Evolutionary conservation across 2,888 invertebrate genomes (phyloP), one percentile per base, ranked within the genome.

Genomic region (Bruchidius siliquastri): DNA sequence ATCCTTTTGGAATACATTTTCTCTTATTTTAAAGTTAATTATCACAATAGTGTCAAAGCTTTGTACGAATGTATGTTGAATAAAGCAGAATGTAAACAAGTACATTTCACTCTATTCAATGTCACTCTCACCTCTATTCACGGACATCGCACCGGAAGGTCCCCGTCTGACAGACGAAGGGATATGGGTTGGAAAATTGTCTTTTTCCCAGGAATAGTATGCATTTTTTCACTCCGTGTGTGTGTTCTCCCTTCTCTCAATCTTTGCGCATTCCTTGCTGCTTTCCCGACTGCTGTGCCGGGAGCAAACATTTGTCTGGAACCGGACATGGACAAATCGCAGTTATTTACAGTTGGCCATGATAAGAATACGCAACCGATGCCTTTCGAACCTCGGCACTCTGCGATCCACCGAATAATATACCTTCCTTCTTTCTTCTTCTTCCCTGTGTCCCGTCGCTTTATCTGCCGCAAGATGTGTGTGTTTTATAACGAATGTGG

Each of bases 141-240:
- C 18, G 10, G 49, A 49, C 49, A 13, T 49, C 49, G 49, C 10
- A 49, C 49, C 10, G 49, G 18, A 49, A 13, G 49, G 49, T 13
- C 49, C 18, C 49, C 49, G 21, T 68, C 68, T 78, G 84, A 86
- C 84, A 82, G 86, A 87, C 86, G 85, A 82, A 13, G 84, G 82
- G 83, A 86, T 87, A 87, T 87, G 87, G 86, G 82, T 86, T 83
- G 86, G 87, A 87, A 87, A 87, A 87, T 87, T 87, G 87, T 87
- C 87, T 86, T 84, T 75, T 79, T 79, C 80, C 77, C 76, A 78
- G 78, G 78, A 79, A 81, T 80, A 79, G 80, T 81, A 80, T 81
- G 82, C 83, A 87, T 87, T 86, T 85, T 86, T 86, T 85, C 83
- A 72, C 74, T 81, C 79, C 80, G 80, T 82, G 84, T 83, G 83